Evolutionary conservation across 1,140 invertebrate species (phyloP).

Genomic region (Pogonomyrmex californicus): DNA sequence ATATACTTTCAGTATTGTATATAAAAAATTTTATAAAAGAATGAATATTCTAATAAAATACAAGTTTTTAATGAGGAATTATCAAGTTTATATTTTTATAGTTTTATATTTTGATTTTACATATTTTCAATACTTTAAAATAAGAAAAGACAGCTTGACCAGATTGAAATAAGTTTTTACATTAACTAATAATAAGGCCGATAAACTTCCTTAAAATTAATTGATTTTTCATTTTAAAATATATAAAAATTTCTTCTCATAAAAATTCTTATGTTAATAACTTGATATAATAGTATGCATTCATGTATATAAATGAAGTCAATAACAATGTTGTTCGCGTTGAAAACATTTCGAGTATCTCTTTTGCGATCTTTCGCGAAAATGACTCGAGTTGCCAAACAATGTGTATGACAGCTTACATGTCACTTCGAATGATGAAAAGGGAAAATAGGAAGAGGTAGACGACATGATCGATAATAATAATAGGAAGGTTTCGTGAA

Average conservation of each 20-base stretch:
- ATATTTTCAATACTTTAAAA: neutral
- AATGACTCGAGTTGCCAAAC: conserved; percentile 5
- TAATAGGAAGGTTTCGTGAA: conserved; percentile 32
- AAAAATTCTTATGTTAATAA: neutral
- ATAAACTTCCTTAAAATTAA: neutral
- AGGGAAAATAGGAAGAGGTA: neutral
- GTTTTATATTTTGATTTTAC: neutral
- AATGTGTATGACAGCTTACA: conserved; percentile 7
- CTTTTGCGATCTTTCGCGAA: neutral
- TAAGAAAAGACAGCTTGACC: neutral
- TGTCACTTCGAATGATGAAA: conserved; percentile 27
- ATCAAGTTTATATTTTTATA: no score
- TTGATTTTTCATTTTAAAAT: neutral
- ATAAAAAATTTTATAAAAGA: neutral
- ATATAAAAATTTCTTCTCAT: no score
- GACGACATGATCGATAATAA: conserved; percentile 45
- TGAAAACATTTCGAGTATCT: neutral
- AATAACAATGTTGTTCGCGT: neutral
- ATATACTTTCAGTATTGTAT: neutral
- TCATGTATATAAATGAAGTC: neutral
- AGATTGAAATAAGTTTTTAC: neutral
- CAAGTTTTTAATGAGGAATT: no score
- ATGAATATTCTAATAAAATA: neutral
- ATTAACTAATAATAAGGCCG: neutral
- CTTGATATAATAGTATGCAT: neutral